A percentile compares a stretch with the other conserved stretches of the same genome.
phyloP scores from a whole-genome alignment of 2,797 vertebrate genomes.

The Sciurus carolinensis region DNA sequence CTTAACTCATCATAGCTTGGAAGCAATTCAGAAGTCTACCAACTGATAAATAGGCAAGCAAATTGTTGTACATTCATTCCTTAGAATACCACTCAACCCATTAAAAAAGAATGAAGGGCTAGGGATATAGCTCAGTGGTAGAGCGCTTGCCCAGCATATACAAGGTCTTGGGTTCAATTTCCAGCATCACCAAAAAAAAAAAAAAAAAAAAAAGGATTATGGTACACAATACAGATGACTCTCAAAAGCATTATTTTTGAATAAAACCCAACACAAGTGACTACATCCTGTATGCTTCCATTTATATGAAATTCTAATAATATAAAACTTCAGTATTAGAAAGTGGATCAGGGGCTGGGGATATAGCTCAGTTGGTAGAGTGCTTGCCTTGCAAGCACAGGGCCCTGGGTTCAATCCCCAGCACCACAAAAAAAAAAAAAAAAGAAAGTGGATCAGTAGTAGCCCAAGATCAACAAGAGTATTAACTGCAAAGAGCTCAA shows the following conservation, averaged over 20 bases:
- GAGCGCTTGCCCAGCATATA: too few species aligned
- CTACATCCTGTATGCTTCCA: not conserved
- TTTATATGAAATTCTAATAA: constrained; percentile 57
- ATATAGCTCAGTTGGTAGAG: too few species aligned
- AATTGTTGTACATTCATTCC: not conserved
- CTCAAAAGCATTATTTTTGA: constrained; percentile 49
- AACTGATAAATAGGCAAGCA: not conserved
- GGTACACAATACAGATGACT: not conserved
- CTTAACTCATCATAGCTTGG: too few species aligned
- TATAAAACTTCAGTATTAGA: not conserved
- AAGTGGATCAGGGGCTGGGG: not conserved
- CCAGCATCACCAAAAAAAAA: too few species aligned
- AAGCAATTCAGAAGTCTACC: not conserved
- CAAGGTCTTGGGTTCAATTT: too few species aligned
- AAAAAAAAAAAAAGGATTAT: not conserved
- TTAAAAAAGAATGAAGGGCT: constrained; percentile 1
- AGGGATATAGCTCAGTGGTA: too few species aligned
- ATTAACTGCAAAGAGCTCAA: not conserved
- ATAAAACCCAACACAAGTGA: constrained; percentile 32
- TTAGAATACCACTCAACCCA: not conserved
- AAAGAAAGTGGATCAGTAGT: constrained; percentile 37
- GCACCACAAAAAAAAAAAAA: too few species aligned
- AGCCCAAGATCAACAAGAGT: not conserved
- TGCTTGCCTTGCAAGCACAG: too few species aligned
- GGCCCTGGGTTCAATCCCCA: too few species aligned